These are phyloP conservation scores for Fundulus diaphanus DNA, from an alignment of 2,797 vertebrate species.

Conservation along the genomic window DNA sequence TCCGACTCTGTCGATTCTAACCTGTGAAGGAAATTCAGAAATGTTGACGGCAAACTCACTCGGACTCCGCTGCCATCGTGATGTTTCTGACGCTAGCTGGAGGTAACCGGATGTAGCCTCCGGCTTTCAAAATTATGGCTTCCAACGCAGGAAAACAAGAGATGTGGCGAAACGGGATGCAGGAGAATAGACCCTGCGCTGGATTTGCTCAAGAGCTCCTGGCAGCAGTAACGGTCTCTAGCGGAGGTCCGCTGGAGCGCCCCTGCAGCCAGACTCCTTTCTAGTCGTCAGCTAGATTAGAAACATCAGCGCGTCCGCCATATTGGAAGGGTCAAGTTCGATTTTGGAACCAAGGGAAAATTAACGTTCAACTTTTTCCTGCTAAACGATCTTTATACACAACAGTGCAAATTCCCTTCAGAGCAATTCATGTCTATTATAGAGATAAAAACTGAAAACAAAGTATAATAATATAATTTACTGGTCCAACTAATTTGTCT, in stretches of 20 bases:
- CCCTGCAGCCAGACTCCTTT: neutral
- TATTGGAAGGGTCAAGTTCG: neutral
- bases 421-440: no score
- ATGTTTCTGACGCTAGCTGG: slow-evolving; percentile 21
- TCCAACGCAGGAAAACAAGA: neutral
- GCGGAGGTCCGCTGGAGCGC: neutral
- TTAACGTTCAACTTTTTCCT: neutral
- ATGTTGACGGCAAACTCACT: slow-evolving; percentile 75
- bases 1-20: fast-evolving
- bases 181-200: neutral
- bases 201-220: neutral
- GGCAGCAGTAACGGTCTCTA: neutral
- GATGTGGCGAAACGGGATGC: neutral
- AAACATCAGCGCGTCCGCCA: neutral
- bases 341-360: neutral
- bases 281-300: neutral
- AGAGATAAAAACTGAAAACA: no score
- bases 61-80: slow-evolving; percentile 80
- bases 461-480: no score
- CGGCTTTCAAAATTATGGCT: slow-evolving; percentile 24
- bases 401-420: neutral
- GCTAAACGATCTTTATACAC: no score
- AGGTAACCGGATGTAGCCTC: neutral
- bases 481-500: no score
- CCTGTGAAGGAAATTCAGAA: neutral